Percentiles rank a stretch among this genome's conserved stretches.
Conservation (phyloP, 35 echinoderm and acorn worm genomes). For the Apostichopus japonicus region DNA sequence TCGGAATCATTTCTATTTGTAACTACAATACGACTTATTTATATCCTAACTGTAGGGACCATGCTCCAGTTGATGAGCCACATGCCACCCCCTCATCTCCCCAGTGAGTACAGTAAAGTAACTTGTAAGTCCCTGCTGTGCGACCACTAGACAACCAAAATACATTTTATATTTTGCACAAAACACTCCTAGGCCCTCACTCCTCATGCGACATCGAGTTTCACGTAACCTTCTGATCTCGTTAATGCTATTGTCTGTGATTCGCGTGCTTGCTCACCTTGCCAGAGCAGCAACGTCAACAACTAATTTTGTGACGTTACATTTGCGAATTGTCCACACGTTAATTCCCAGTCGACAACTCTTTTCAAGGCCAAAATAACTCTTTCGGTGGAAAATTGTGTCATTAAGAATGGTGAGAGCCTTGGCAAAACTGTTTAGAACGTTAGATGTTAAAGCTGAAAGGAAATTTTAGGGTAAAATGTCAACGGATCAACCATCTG, state of each 20-base stretch:
- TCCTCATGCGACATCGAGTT: too few relatives aligned
- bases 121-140: too few relatives aligned
- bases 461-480: constrained; percentile 41
- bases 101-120: too few relatives aligned
- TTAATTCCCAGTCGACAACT: constrained; percentile 16
- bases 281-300: background rate
- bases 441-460: background rate
- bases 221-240: background rate
- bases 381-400: constrained; percentile 19
- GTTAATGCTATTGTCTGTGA: background rate
- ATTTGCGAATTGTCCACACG: background rate
- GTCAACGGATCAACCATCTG: constrained; percentile 14
- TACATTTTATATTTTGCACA: too few relatives aligned
- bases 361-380: constrained; percentile 42
- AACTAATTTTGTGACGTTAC: background rate
- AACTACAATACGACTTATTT: too few relatives aligned
- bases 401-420: constrained; percentile 33
- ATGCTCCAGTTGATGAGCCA: too few relatives aligned
- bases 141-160: too few relatives aligned
- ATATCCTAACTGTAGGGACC: too few relatives aligned
- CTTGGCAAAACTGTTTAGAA: background rate
- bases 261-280: background rate
- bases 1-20: too few relatives aligned
- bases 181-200: too few relatives aligned
- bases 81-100: too few relatives aligned